Base-by-base conservation (phyloP, 1,140 invertebrate genomes). In the Papilio xuthus region DNA sequence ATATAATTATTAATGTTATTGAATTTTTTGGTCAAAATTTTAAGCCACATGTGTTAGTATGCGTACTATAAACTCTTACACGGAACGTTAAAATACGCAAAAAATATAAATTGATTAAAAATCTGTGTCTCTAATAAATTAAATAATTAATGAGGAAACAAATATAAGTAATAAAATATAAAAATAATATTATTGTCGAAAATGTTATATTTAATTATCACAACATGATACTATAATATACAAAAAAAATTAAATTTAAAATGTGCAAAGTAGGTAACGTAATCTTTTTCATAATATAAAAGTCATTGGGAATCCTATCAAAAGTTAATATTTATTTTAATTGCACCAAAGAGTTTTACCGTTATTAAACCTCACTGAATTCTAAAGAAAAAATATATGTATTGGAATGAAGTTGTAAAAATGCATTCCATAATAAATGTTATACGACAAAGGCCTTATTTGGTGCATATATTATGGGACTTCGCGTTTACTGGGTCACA, bases 401-500 rank as follows among this genome's bases (percentile, higher is more conserved):
- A 41, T 63, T 76, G 8, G 12, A 60, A 67, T 67, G 32, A 67
- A 67, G 74, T 60, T 76, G 74, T 41, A 37, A 75, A 75, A 60
- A 23, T 63, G 53, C 74, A 76, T 63, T 60, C 74, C 53, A 15
- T 32, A 26, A 32, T 32, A 23, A 60, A 63, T 63, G 44, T 56
- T 75, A 63, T 15, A 37, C 37, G 56, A 63, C 41, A 76, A 76
- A 76, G 37, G 32, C 50, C 44, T 56, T 75, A 75, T 53, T 75
- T 56, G 26, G 60, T 67, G 60, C 53, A n/a, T 76, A 63, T 60
- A 63, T 76, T 63, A 76, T 18, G 74, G 56, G 60, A 32, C 53
- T 76, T 37, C 23, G 18, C n/a, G 74, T 76, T 76, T 42, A 76
- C 18, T 76, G 74, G 74, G 74, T 76, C 74, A 60, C 74, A 76